Percentiles rank a stretch among this genome's conserved stretches.
These are phyloP conservation scores for Empis livida DNA, from an alignment of 2,888 invertebrate genomes.

Conservation along the genomic window DNA sequence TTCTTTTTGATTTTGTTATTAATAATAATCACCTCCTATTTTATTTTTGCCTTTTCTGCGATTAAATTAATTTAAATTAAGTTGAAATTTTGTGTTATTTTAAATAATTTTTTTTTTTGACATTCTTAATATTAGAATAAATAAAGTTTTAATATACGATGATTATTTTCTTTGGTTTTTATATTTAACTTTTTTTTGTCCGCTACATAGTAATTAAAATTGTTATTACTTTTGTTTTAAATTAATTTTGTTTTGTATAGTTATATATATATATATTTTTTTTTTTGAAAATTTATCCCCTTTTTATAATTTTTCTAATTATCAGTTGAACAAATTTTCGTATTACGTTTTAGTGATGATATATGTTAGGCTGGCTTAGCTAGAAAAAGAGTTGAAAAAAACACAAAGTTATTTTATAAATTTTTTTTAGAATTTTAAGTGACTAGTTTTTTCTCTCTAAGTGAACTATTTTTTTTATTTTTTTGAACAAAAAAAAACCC, in stretches of 20 bases:
- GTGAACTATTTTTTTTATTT: neutral
- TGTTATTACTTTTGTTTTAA: neutral
- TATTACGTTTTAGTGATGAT: constrained; percentile 27
- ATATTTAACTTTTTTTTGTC: neutral
- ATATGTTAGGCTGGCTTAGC: constrained; percentile 34
- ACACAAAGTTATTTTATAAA: neutral
- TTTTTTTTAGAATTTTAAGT: neutral
- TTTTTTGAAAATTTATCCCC: constrained; percentile 11
- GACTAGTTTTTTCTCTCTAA: neutral
- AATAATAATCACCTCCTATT: neutral
- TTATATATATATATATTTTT: neutral
- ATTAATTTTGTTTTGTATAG: neutral
- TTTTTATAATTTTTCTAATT: constrained; percentile 6
- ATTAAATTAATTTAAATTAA: too few relatives aligned
- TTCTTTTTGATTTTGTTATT: neutral
- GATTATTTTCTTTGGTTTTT: neutral
- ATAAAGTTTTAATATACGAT: too few relatives aligned
- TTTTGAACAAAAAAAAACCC: neutral
- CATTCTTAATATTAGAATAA: too few relatives aligned
- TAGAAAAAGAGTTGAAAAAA: constrained; percentile 15
- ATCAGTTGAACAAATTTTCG: constrained; percentile 13
- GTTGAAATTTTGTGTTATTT: too few relatives aligned
- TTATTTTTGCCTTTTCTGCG: neutral
- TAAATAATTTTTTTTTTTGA: too few relatives aligned
- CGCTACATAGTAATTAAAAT: neutral